Evolutionary conservation across 2,113 vertebrate genomes (phyloP).

Genomic region (Syngnathus typhle): DNA sequence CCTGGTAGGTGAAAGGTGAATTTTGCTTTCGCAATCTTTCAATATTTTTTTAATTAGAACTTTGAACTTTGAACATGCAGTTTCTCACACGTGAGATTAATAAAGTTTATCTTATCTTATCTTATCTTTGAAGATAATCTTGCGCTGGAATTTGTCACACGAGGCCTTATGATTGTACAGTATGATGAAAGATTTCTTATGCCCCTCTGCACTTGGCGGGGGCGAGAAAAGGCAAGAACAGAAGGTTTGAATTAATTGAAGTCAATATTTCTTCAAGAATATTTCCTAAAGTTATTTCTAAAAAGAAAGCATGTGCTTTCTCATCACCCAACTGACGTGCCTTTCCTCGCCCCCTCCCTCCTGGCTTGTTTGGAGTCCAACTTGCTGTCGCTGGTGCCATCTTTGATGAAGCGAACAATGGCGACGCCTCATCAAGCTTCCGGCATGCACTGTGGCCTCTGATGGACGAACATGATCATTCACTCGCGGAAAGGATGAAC

Average conservation of each 20-base stretch:
- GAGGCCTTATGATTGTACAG: slow-evolving; percentile 57
- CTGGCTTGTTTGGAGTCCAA: slow-evolving; percentile 40
- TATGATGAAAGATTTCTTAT: slow-evolving; percentile 50
- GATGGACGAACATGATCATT: slow-evolving; percentile 67
- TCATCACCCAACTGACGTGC: not conserved
- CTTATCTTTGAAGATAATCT: slow-evolving; percentile 51
- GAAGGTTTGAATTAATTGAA: slow-evolving; percentile 15
- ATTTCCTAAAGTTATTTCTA: slow-evolving; percentile 10
- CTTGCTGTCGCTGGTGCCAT: slow-evolving; percentile 54
- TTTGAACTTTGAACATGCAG: too few species aligned
- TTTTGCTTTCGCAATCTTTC: slow-evolving; percentile 47
- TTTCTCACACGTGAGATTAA: too few species aligned
- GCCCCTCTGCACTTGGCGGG: slow-evolving; percentile 23
- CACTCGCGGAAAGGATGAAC: slow-evolving; percentile 72
- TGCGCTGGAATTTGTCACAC: slow-evolving; percentile 60
- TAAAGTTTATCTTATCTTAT: too few species aligned
- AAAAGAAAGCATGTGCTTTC: slow-evolving; percentile 11
- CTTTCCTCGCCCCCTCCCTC: not conserved
- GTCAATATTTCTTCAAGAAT: slow-evolving; percentile 17
- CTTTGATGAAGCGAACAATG: slow-evolving; percentile 50
- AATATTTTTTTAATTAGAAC: slow-evolving; percentile 50
- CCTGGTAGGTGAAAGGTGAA: slow-evolving; percentile 44
- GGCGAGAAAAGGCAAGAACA: slow-evolving; percentile 2
- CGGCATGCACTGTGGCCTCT: slow-evolving; percentile 65
- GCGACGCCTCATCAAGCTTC: slow-evolving; percentile 72